Conservation (phyloP, 2,113 vertebrate species). For the Catagonus wagneri region DNA sequence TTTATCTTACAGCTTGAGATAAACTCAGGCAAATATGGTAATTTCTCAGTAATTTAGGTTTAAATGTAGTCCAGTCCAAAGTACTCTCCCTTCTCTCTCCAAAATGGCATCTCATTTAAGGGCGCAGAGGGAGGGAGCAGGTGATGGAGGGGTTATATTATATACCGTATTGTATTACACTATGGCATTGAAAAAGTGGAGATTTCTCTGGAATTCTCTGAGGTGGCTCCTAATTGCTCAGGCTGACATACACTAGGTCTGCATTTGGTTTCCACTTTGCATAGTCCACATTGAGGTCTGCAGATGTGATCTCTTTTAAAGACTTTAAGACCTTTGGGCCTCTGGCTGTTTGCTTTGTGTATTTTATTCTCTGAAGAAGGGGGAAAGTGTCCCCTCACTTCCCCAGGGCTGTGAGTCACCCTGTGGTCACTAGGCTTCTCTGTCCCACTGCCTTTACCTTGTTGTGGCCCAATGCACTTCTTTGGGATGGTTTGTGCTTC, state of each 20-base stretch:
- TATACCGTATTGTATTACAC: too few relatives aligned
- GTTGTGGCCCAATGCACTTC: neutral
- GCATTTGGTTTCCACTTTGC: neutral
- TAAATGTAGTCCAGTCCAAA: neutral
- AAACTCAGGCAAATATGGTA: neutral
- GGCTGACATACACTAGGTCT: neutral
- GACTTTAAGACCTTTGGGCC: neutral
- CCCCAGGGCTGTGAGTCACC: neutral
- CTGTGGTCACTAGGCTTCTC: neutral
- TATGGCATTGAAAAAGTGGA: neutral
- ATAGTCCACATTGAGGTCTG: neutral
- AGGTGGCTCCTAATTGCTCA: neutral
- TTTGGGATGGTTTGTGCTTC: neutral
- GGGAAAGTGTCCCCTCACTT: neutral
- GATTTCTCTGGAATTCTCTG: neutral
- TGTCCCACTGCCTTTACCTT: neutral
- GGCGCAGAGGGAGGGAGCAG: neutral
- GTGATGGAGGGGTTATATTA: neutral
- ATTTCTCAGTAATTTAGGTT: neutral
- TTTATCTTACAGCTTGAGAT: neutral
- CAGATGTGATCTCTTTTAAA: neutral
- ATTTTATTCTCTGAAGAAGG: neutral
- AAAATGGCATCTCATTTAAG: neutral
- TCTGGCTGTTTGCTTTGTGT: neutral
- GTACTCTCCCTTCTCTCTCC: fast-evolving